Evolutionary conservation across 2,888 invertebrate species (phyloP).

Genomic region (Coenonympha arcania): DNA sequence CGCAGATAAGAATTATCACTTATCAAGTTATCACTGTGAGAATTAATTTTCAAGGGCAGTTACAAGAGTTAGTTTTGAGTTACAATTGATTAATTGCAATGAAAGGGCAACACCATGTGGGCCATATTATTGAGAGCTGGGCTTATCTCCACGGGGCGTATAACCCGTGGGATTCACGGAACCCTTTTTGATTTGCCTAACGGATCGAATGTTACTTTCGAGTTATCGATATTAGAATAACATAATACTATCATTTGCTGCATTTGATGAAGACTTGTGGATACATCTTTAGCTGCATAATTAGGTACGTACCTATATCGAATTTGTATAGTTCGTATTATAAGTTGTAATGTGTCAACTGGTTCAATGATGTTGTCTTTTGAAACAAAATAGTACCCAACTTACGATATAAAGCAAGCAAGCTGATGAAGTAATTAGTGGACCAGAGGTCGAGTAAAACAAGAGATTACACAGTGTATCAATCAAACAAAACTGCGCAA

Average conservation of each 20-base stretch:
- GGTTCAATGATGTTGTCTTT: neutral
- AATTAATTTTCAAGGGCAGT: conserved; percentile 11
- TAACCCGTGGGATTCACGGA: conserved; percentile 63
- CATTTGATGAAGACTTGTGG: no score
- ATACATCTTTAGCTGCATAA: neutral
- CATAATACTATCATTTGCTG: no score
- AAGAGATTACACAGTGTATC: conserved; percentile 66
- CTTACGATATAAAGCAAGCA: conserved; percentile 29
- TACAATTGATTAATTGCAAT: conserved; percentile 43
- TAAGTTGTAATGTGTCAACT: no score
- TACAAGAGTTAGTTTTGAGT: conserved; percentile 15
- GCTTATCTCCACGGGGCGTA: conserved; percentile 66
- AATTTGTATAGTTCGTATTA: no score
- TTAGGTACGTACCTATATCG: neutral
- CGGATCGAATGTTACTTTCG: conserved; percentile 21
- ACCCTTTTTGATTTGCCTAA: conserved; percentile 49
- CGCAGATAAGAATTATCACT: conserved; percentile 1
- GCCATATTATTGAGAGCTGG: conserved; percentile 56
- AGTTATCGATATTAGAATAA: neutral
- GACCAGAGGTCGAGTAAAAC: conserved; percentile 47
- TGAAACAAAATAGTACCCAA: neutral
- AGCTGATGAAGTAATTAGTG: conserved; percentile 34
- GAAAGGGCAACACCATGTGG: conserved; percentile 62
- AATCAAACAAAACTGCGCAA: conserved; percentile 65
- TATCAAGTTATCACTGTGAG: conserved; percentile 14